phyloP scores from a whole-genome alignment of 2,888 invertebrate species.

The Lasius fuliginosus region DNA sequence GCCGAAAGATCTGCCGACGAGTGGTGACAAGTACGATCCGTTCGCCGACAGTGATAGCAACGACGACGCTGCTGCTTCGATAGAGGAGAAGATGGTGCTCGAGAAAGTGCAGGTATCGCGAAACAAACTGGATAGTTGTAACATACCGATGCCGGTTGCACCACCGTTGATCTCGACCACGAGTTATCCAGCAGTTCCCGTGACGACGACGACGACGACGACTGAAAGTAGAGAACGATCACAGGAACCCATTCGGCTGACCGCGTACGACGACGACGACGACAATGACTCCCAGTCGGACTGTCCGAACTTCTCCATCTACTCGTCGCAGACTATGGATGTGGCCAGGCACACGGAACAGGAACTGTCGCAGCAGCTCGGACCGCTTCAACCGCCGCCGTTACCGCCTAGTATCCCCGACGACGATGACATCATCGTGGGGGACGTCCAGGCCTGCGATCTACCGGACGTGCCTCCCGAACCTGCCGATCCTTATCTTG shows the following conservation, averaged over 20 bases:
- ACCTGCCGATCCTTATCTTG: slow-evolving; percentile 82
- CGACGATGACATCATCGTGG: slow-evolving; percentile 81
- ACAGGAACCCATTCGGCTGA: slow-evolving; percentile 73
- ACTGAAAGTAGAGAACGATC: neutral
- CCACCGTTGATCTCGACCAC: slow-evolving; percentile 49
- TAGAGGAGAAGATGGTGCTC: slow-evolving; percentile 24
- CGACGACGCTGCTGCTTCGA: slow-evolving; percentile 62
- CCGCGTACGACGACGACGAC: slow-evolving; percentile 84
- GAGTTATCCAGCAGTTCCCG: neutral
- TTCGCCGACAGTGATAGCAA: slow-evolving; percentile 84
- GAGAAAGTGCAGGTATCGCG: slow-evolving; percentile 3
- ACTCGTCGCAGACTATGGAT: slow-evolving; percentile 93
- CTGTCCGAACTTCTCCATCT: slow-evolving; percentile 95
- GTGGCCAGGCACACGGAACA: slow-evolving; percentile 89
- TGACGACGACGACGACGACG: neutral
- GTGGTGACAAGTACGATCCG: slow-evolving; percentile 83
- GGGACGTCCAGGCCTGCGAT: slow-evolving; percentile 82
- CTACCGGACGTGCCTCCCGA: slow-evolving; percentile 83
- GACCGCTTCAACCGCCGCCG: slow-evolving; percentile 81
- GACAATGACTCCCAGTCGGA: slow-evolving; percentile 89
- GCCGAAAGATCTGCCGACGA: slow-evolving; percentile 45
- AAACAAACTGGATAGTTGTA: slow-evolving; percentile 39
- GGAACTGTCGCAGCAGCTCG: slow-evolving; percentile 84
- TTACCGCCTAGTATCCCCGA: slow-evolving; percentile 80
- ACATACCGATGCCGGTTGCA: slow-evolving; percentile 58